These are phyloP conservation scores for Ranitomeya imitator DNA, from an alignment of 2,113 vertebrate genomes.

Conservation along the genomic window DNA sequence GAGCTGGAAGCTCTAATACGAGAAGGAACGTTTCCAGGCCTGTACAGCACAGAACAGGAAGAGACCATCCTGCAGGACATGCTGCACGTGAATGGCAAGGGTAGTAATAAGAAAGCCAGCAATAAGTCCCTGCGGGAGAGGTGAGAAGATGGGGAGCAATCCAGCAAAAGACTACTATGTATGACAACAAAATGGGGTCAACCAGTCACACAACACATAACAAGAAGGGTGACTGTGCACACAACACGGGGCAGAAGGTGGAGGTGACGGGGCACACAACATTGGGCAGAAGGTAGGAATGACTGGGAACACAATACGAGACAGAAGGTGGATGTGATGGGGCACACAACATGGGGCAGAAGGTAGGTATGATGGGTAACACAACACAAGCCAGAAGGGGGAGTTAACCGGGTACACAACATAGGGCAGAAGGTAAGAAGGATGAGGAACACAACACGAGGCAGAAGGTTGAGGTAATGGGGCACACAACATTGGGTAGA, in stretches of 20 bases:
- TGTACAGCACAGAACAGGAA: slow-evolving; percentile 69
- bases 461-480: neutral
- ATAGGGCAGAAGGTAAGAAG: neutral
- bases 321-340: neutral
- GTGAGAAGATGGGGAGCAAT: slow-evolving; percentile 62
- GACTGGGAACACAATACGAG: neutral
- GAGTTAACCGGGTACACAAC: neutral
- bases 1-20: slow-evolving; percentile 72
- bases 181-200: too few species aligned
- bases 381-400: neutral
- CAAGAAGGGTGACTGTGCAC: neutral
- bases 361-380: neutral
- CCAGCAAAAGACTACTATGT: neutral
- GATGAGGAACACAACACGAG: neutral
- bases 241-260: neutral
- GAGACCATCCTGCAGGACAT: slow-evolving; percentile 63
- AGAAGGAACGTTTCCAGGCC: slow-evolving; percentile 70
- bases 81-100: slow-evolving; percentile 56
- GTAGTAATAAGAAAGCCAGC: slow-evolving; percentile 59
- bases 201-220: neutral
- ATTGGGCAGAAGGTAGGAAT: neutral
- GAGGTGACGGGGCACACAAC: neutral
- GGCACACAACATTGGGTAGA: neutral
- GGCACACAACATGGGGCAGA: neutral
- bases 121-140: slow-evolving; percentile 69